A percentile compares a stretch with the other conserved stretches of the same genome.
Conservation (phyloP, 2,888 invertebrate species). For the Philhelius pedissequus region DNA sequence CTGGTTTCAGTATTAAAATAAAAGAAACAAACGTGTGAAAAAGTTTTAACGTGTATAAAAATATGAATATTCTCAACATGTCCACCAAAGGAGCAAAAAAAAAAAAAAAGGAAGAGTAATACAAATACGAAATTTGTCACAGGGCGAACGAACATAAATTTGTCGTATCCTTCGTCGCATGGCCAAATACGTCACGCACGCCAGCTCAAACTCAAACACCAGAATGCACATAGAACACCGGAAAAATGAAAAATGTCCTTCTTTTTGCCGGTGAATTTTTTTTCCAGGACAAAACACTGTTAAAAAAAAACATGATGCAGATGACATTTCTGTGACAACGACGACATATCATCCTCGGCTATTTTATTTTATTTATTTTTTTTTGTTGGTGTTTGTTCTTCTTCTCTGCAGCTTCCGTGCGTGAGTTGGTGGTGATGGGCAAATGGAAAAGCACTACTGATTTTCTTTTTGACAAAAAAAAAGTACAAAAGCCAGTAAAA, state of each 20-base stretch:
- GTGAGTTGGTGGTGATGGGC: slow-evolving; percentile 29
- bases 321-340: slow-evolving; percentile 62
- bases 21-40: not conserved
- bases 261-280: slow-evolving; percentile 19
- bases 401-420: slow-evolving; percentile 18
- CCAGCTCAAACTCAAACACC: slow-evolving; percentile 50
- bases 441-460: slow-evolving; percentile 35
- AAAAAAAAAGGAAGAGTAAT: not conserved
- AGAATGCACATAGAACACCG: slow-evolving; percentile 23
- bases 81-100: not conserved
- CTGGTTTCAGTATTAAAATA: not conserved
- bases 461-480: not conserved
- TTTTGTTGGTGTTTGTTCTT: not conserved
- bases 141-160: slow-evolving; percentile 51
- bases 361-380: slow-evolving; percentile 16
- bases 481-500: slow-evolving; percentile 14
- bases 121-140: slow-evolving; percentile 52
- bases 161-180: slow-evolving; percentile 58
- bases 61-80: slow-evolving; percentile 54
- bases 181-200: slow-evolving; percentile 60
- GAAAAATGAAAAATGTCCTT: slow-evolving; percentile 50
- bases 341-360: slow-evolving; percentile 45
- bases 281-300: not conserved
- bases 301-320: slow-evolving; percentile 38
- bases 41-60: slow-evolving; percentile 10